Conservation (phyloP, 2,888 invertebrate genomes). For the Lomographa bimaculata region DNA sequence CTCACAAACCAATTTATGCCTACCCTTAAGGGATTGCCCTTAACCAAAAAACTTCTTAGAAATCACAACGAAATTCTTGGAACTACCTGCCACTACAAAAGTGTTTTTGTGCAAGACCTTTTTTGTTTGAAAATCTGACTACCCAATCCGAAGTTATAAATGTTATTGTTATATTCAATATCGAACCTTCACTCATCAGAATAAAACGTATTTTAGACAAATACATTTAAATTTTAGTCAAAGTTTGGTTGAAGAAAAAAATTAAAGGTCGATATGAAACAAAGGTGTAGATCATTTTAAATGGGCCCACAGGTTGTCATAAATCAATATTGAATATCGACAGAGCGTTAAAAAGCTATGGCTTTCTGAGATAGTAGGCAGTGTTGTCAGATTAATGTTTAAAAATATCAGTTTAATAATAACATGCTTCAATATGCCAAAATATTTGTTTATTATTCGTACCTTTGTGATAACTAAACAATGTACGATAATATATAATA, state of each 20-base stretch:
- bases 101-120: slow-evolving; percentile 36
- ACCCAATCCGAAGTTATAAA: slow-evolving; percentile 1
- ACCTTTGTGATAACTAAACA: no score
- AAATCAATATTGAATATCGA: slow-evolving; percentile 54
- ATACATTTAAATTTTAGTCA: no score
- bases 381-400: slow-evolving; percentile 20
- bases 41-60: slow-evolving; percentile 55
- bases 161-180: neutral
- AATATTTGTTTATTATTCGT: no score
- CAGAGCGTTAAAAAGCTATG: slow-evolving; percentile 31
- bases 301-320: slow-evolving; percentile 41
- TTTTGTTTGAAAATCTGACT: slow-evolving; percentile 15
- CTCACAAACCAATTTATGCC: slow-evolving; percentile 36
- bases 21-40: slow-evolving; percentile 39
- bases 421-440: no score
- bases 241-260: no score
- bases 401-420: slow-evolving; percentile 18
- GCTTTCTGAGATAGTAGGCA: slow-evolving; percentile 22
- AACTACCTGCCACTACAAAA: slow-evolving; percentile 59
- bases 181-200: neutral
- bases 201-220: no score
- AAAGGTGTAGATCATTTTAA: slow-evolving; percentile 47
- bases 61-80: slow-evolving; percentile 51
- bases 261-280: slow-evolving; percentile 40
- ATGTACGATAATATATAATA: no score